Evolutionary conservation across 2,888 invertebrate species (phyloP), one percentile per base, ranked within the genome.

Genomic region (Lithophane leautieri): DNA sequence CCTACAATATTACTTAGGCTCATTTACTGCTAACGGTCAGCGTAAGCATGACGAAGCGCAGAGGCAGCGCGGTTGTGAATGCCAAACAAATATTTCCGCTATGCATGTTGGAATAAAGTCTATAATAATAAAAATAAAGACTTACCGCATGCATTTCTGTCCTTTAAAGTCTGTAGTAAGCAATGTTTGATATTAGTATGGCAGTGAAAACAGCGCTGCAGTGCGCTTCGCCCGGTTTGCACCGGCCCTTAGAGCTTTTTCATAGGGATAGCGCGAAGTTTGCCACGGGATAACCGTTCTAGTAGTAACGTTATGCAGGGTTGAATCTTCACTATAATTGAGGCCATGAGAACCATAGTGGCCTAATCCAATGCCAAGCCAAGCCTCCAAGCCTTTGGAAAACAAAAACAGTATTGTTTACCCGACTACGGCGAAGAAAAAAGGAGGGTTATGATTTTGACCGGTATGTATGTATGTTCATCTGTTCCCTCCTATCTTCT

Each of bases 1-100:
- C 16, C n/a, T 81, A 68, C 4, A 34, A 47, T 40, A 68, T 58
- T 65, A 44, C 2, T 69, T 66, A 70, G 63, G 76, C 76, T 81
- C 62, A 61, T 61, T 60, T 9, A 50, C 11, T 52, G 28, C 11
- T 70, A 34, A 54, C 22, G 7, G 61, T 40, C 14, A 6, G 25
- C 19, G 25, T 42, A 56, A 19, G 66, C 19, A 42, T 67, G 4
- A 28, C 19, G 28, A 67, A 42, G 34, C 42, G 40, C n/a, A 50
- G 28, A 52, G 19, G 28, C 74, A 47, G 44, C n/a, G 22, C 14
- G 11, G 44, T 60, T 54, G 16, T 44, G 9, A 40, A 40, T 58
- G 28, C 0, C 25, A n/a, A 76, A 34, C 50, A 22, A 60, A 60
- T 25, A 60, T 34, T 16, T 34, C 4, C n/a, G 40, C 47, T 28